These are phyloP conservation scores for Phyllopteryx taeniolatus DNA, from an alignment of 2,113 vertebrate genomes.

Conservation along the genomic window DNA sequence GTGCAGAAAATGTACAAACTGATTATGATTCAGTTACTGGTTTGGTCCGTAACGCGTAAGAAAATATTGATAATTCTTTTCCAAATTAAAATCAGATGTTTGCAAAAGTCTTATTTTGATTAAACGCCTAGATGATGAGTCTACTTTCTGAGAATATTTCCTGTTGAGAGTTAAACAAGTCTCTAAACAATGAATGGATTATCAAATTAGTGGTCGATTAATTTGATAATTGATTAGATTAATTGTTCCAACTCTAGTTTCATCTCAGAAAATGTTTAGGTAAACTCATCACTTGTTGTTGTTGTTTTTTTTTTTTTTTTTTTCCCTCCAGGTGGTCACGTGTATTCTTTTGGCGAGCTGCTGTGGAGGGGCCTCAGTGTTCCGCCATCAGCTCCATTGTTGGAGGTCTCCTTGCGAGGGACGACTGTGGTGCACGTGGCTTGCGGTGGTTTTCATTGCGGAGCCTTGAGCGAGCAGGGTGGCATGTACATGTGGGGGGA, in stretches of 20 bases:
- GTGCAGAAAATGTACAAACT: no score
- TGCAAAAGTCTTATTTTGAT: no score
- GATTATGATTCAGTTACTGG: no score
- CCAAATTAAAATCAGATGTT: no score
- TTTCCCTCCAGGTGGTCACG: conserved; percentile 78
- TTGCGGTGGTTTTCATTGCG: conserved; percentile 88
- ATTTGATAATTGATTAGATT: no score
- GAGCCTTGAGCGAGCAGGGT: conserved; percentile 83
- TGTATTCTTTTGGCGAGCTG: conserved; percentile 89
- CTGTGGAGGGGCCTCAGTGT: conserved; percentile 77
- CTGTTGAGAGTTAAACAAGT: no score
- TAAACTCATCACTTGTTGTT: not conserved
- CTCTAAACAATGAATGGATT: no score
- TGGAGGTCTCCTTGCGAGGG: conserved; percentile 79
- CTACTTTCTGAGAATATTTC: no score
- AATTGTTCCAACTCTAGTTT: not conserved
- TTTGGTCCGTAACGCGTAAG: no score
- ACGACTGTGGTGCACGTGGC: conserved; percentile 80
- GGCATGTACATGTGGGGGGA: conserved; percentile 90
- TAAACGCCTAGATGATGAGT: no score
- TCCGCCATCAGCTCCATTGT: conserved; percentile 64
- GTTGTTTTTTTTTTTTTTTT: not conserved
- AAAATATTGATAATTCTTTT: no score
- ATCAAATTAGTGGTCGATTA: no score
- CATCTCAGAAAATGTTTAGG: not conserved